These are phyloP conservation scores for Copidosoma floridanum DNA, from an alignment of 1,140 invertebrate genomes.

Conservation along the genomic window DNA sequence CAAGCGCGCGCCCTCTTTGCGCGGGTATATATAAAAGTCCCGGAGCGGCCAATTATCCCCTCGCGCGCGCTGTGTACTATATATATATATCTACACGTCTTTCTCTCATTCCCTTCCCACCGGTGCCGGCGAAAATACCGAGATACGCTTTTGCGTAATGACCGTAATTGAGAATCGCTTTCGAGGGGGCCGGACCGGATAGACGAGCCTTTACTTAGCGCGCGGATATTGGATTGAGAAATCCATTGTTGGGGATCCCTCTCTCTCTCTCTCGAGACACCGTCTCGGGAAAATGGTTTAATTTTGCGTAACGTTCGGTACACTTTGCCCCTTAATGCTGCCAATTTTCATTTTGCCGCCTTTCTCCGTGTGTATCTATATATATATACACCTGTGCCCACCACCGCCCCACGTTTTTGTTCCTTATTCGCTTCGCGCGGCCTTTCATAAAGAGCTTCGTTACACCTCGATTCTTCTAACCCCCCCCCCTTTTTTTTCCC, in stretches of 20 bases:
- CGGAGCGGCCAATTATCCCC: not conserved
- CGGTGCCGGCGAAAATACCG: slow-evolving; percentile 23
- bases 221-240: slow-evolving; percentile 28
- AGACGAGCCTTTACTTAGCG: slow-evolving; percentile 12
- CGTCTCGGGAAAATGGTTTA: slow-evolving; percentile 19
- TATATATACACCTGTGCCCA: too few relatives aligned
- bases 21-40: not conserved
- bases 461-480: too few relatives aligned
- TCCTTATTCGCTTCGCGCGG: slow-evolving; percentile 1
- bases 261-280: too few relatives aligned
- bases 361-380: too few relatives aligned
- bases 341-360: slow-evolving; percentile 24
- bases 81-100: slow-evolving; percentile 7
- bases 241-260: slow-evolving; percentile 32
- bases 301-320: slow-evolving; percentile 24
- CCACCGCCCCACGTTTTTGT: slow-evolving; percentile 2
- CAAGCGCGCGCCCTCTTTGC: slow-evolving; percentile 6
- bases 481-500: too few relatives aligned
- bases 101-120: too few relatives aligned
- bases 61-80: not conserved
- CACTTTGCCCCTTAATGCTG: slow-evolving; percentile 8
- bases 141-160: slow-evolving; percentile 41
- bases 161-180: slow-evolving; percentile 39
- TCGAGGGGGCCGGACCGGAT: slow-evolving; percentile 26
- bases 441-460: slow-evolving; percentile 27